Base-by-base conservation (phyloP, 2,113 vertebrate genomes). In the Sander vitreus region DNA sequence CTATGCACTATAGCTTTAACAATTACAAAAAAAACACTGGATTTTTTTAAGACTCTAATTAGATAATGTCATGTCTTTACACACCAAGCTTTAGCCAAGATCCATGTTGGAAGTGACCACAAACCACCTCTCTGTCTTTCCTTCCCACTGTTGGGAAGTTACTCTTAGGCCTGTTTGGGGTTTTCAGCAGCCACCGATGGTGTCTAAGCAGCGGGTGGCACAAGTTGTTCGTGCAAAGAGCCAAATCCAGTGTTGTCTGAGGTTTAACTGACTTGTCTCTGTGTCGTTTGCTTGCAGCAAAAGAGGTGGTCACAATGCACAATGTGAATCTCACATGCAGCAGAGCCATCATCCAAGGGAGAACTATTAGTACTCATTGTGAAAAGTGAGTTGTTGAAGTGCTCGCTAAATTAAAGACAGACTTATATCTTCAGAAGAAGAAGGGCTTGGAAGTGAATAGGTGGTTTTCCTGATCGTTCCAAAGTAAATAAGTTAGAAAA, bases 401-500 rank as follows among this genome's bases (percentile, higher is more conserved):
- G 73, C 83, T 81, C 25, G 12, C 70, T 69, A 93, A 94, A 95
- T 93, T 85, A 93, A 93, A 93, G 80, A 76, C 92, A 92, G 92
- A 88, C 78, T 87, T 74, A 55, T 72, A 85, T 87, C 81, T 88
- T 69, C 68, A 75, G 43, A 79, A 83, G 83, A 85, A 85, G 77
- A 76, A 69, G 47, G 83, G 68, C 57, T 82, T 80, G 83, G 88
- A 80, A 85, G 73, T 92, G 89, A 92, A 93, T 90, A 86, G 79
- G 88, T 89, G 92, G 91, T 93, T 93, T 94, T 90, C 82, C 75
- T 81, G 81, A 88, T 85, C 23, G 51, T 76, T 94, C 89, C 90
- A 91, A 93, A 89, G 84, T 86, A 91, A 94, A 93, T 93, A 91
- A 83, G 84, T 87, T 85, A 78, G 89, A 91, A 93, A 94, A 91